Evolutionary conservation across 2,797 vertebrate species (phyloP), one percentile per base, ranked within the genome.

Genomic region (Hafferia zeledoni): DNA sequence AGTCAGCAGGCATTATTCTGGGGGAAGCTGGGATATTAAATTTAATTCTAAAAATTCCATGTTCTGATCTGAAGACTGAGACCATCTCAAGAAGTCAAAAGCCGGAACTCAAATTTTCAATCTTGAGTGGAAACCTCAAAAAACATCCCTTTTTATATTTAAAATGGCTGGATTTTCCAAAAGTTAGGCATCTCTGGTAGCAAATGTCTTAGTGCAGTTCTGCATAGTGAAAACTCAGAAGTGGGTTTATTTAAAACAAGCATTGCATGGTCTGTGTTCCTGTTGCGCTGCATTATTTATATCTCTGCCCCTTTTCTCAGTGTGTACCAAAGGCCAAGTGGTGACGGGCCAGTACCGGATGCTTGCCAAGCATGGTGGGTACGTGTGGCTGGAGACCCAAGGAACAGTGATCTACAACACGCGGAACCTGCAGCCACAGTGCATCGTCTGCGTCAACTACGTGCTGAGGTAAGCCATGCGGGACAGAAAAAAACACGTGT

Each of bases 381-480:
- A 99, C 1, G 99, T 99, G 46, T 99, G 99, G 99, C 97, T 99
- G 74, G 99, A 99, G 95, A 99, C 99, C 5, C 99, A 99, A 91
- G 99, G 99, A 79, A 99, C 99, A 0, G 99, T 99, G 83, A 99
- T 99, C 72, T 99, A 99, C 95, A 99, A 99, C 76, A 99, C 98
- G 43, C 99, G 99, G 64, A 99, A 99, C 98, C 98, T 99, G 6
- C 99, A 99, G 97, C 99, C 99, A 2, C 99, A 99, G 97, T 99
- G 99, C 91, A 99, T 99, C 37, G 98, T 99, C 96, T 99, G 99
- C 49, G 96, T 99, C 93, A 99, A 99, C 98, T 99, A 99, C 0
- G 99, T 99, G 81, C 98, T 99, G 93, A 99, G 99, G 99, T 99
- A 53, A 97, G 98, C 28, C 5, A 16, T 13, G 5, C 0, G 2